These are phyloP conservation scores for Eonycteris spelaea DNA, from an alignment of 2,113 vertebrate species.

Conservation along the genomic window DNA sequence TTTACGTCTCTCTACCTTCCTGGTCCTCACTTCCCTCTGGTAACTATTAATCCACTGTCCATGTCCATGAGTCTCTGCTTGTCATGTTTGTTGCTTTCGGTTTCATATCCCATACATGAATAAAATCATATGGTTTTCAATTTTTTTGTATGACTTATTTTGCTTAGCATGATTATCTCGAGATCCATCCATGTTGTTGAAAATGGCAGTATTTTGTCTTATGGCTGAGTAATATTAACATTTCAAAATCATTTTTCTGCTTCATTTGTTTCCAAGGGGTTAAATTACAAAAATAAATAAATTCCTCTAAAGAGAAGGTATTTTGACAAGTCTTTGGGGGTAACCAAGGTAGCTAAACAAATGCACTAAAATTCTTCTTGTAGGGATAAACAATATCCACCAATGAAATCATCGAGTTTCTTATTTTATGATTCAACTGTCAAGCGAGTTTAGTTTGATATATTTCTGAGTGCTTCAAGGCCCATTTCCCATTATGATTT, in stretches of 20 bases:
- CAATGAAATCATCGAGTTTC: slow-evolving; percentile 50
- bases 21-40: too few species aligned
- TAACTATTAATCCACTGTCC: too few species aligned
- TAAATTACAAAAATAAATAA: background rate
- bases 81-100: too few species aligned
- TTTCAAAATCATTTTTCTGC: background rate
- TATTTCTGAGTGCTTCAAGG: slow-evolving; percentile 56
- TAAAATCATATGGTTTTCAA: too few species aligned
- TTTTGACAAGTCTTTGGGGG: background rate
- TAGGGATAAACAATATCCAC: slow-evolving; percentile 31
- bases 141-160: too few species aligned
- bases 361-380: slow-evolving; percentile 7
- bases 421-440: slow-evolving; percentile 63
- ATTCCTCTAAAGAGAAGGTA: background rate
- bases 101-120: too few species aligned
- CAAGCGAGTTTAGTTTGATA: slow-evolving; percentile 54
- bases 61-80: too few species aligned
- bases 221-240: background rate
- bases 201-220: too few species aligned
- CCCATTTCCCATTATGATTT: slow-evolving; percentile 59
- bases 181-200: too few species aligned
- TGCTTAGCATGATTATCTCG: too few species aligned
- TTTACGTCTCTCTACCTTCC: too few species aligned
- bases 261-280: background rate
- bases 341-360: background rate